Evolutionary conservation across 2,113 vertebrate species (phyloP), one percentile per base, ranked within the genome.

Genomic region (Symphodus melops): DNA sequence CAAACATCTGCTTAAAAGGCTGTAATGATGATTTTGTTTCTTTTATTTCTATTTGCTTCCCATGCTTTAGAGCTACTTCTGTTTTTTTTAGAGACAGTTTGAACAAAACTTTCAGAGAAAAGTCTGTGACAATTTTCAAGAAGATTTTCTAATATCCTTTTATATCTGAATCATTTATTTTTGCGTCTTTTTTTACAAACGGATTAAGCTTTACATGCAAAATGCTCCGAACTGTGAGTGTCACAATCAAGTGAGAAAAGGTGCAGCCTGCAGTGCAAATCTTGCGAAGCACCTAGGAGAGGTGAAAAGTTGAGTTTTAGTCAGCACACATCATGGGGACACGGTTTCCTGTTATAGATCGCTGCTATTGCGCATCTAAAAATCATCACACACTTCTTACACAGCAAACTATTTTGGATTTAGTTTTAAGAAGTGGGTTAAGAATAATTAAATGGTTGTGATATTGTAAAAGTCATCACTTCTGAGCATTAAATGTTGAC

Each of bases 1-100:
- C 51, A 62, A 46, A 82, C 78, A 81, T 86, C 81, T 88, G 81
- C 72, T 83, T 67, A 55, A 86, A 82, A 88, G 36, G 1, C 60
- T 66, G 61, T 83, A 72, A 51, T 85, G 75, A 87, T 81, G 53
- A 67, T 77, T 78, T 56, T 65, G 77, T 85, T 79, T 86, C 67
- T 72, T 69, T 66, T 64, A 65, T 74, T 82, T 75, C 61, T 76
- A 73, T 81, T 64, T 80, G 51, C 56, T 68, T 17, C 53, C 57
- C 59, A 66, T 46, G 55, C 52, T 81, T 37, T 49, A 20, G n/a
- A 33, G 33, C 6, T 37, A 23, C 21, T 82, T 78, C 75, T 77
- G 77, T 5, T 33, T 6, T 5, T 33, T 33, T 33, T 33, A 33
- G 4, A 33, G 28, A 33, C 4, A 33, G 28, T 33, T 3, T 33